A percentile compares a stretch with the other conserved stretches of the same genome.
Conservation (phyloP, 2,113 vertebrate genomes). For the Oxygymnocypris stewartii region DNA sequence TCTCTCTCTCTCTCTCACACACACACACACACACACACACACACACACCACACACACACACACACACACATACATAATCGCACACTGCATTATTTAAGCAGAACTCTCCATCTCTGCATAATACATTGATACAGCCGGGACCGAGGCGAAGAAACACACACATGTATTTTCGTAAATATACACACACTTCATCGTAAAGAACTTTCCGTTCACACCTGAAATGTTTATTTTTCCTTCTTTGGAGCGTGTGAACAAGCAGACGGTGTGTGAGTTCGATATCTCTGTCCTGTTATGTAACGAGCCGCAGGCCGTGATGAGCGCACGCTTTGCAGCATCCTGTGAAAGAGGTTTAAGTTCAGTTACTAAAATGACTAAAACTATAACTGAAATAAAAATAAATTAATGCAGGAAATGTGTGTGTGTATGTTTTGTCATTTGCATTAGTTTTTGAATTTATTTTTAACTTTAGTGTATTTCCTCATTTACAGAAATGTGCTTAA, state of each 20-base stretch:
- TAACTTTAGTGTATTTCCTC: no score
- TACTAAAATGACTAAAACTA: no score
- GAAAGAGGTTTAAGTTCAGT: not conserved
- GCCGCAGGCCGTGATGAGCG: not conserved
- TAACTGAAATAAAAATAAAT: no score
- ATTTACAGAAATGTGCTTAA: no score
- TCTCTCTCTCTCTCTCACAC: not conserved
- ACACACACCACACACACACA: not conserved
- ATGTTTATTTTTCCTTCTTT: not conserved
- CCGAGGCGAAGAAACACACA: not conserved
- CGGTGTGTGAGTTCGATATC: not conserved
- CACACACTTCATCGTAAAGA: not conserved
- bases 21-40: not conserved
- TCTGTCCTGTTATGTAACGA: not conserved
- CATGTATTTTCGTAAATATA: not conserved
- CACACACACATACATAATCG: not conserved
- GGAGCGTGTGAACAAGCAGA: not conserved
- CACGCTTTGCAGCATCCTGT: not conserved
- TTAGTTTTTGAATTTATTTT: no score
- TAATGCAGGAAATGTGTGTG: no score
- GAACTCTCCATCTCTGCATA: conserved; percentile 28
- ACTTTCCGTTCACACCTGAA: not conserved
- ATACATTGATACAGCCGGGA: not conserved
- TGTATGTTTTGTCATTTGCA: no score
- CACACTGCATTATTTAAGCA: conserved; percentile 22